Evolutionary conservation across 2,888 invertebrate genomes (phyloP), one percentile per base, ranked within the genome.

Genomic region (Neuroscelio doddi): DNA sequence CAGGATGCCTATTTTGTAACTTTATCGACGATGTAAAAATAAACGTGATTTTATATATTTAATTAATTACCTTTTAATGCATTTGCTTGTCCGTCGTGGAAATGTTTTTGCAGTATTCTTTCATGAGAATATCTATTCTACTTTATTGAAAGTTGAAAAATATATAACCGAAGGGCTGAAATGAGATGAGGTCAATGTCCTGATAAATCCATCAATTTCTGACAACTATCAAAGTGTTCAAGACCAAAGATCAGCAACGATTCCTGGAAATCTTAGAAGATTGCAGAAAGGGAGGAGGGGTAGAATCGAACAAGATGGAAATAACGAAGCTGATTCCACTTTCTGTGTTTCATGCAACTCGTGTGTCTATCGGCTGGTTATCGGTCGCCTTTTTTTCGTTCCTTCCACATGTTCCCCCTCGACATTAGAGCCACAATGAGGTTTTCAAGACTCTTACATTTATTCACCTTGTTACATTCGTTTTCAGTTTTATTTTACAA

Each of bases 301-400:
- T 46, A 42, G 38, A 65, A 56, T 65, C 61, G 47, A 56, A 59
- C 50, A 39, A 59, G 65, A 65, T 61, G 61, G 59, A 55, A 58
- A 45, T 49, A 49, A 57, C 45, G 55, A 51, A 55, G 64, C 38
- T 9, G 46, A 53, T 41, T 58, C 5, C 36, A 7, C 78, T 81
- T 81, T 81, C 79, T 77, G 80, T 78, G 74, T 79, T 80, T 81
- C 75, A 72, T 78, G 75, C 72, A 73, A 73, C 75, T 46, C 68
- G 63, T 64, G 70, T 49, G 39, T 53, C 72, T 80, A 82, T 82
- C 80, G 78, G 72, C 30, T 68, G 75, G 76, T 80, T 81, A 82
- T 81, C 80, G 76, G 36, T 67, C 68, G 65, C 64, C 73, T 78
- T 74, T 67, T 41, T 58, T 49, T 62, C 41, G 16, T 27, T 59